A percentile compares a stretch with the other conserved stretches of the same genome.
Conservation (phyloP, 2,797 vertebrate genomes). For the Sebastes alutus region DNA sequence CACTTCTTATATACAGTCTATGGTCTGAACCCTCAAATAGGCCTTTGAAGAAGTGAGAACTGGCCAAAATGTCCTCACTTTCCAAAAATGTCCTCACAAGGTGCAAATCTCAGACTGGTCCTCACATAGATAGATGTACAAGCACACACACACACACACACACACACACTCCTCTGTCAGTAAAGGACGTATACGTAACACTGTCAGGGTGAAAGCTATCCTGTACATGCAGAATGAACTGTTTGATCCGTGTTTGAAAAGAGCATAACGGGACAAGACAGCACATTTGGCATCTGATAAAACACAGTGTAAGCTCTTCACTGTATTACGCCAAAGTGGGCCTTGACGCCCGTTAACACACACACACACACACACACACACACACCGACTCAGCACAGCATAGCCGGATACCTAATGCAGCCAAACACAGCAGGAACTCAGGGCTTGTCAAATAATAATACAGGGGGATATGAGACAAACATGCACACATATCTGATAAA, state of each 20-base stretch:
- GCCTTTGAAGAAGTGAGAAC: not conserved
- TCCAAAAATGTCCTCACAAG: not conserved
- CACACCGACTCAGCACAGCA: not conserved
- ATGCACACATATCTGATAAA: not conserved
- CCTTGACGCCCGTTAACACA: constrained; percentile 4
- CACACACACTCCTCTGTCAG: not conserved
- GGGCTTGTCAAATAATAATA: constrained; percentile 25
- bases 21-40: not conserved
- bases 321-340: constrained; percentile 29
- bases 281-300: constrained; percentile 57
- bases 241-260: constrained; percentile 32
- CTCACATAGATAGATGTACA: not conserved
- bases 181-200: not conserved
- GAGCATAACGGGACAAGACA: constrained; percentile 32
- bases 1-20: no score
- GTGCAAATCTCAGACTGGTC: not conserved
- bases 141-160: not conserved
- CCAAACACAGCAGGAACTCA: constrained; percentile 6
- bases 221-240: constrained; percentile 14
- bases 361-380: not conserved
- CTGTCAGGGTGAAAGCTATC: not conserved
- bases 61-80: not conserved
- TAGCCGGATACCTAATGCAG: constrained; percentile 7
- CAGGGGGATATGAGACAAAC: constrained; percentile 1
- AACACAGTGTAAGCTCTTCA: constrained; percentile 40